phyloP scores from a whole-genome alignment of 2,888 invertebrate genomes.

The Sinotaia quadrata region DNA sequence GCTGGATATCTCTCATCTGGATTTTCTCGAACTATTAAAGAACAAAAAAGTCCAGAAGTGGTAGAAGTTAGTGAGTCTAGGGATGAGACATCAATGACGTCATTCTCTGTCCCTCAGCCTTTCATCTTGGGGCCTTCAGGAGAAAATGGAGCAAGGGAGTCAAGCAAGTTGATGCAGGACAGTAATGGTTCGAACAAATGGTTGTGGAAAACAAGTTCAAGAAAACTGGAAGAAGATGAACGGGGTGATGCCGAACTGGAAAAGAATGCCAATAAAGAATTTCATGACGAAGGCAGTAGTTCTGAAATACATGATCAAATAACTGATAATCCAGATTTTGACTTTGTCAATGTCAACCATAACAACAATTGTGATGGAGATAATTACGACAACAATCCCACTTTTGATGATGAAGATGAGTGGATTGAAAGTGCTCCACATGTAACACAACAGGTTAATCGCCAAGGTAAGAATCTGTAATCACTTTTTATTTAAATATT shows the following conservation, averaged over 20 bases:
- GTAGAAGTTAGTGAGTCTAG: neutral
- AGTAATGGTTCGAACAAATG: neutral
- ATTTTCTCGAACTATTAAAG: neutral
- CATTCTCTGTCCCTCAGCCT: conserved; percentile 6
- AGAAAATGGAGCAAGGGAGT: conserved; percentile 12
- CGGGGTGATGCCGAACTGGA: conserved; percentile 36
- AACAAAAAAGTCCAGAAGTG: neutral
- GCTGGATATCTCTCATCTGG: conserved; percentile 30
- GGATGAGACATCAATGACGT: neutral
- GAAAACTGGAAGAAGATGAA: conserved; percentile 21
- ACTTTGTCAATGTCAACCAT: neutral
- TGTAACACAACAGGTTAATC: conserved; percentile 18
- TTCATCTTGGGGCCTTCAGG: conserved; percentile 18
- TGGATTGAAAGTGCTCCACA: conserved; percentile 44
- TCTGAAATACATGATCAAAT: neutral
- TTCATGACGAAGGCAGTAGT: conserved; percentile 38
- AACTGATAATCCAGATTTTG: neutral
- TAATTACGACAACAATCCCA: neutral
- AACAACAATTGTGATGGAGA: neutral
- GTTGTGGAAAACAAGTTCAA: neutral
- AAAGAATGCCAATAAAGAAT: conserved; percentile 30
- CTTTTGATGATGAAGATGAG: conserved; percentile 61
- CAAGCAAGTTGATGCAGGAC: neutral
- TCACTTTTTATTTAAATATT: no score
- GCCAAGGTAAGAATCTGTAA: no score